These are phyloP conservation scores for Myotis brandtii DNA, from an alignment of 2,113 vertebrate species.

Conservation along the genomic window DNA sequence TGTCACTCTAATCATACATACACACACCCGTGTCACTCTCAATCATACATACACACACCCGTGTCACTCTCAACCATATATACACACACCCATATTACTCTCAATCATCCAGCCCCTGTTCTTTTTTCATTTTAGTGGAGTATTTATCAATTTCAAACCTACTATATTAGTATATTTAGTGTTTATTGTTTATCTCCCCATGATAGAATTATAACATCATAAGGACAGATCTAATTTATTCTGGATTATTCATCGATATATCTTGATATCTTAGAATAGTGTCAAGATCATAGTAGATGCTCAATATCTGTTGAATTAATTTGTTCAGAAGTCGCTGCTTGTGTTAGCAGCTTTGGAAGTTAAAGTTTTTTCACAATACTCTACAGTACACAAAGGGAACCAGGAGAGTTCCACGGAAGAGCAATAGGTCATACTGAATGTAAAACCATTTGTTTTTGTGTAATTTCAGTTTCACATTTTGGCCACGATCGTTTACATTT, in stretches of 20 bases:
- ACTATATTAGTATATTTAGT: not conserved
- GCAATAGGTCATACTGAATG: no score
- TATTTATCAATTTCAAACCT: not conserved
- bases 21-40: no score
- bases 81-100: not conserved
- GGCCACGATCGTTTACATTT: conserved; percentile 15
- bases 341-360: no score
- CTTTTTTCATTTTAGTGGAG: not conserved
- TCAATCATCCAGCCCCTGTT: not conserved
- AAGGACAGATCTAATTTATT: not conserved
- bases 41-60: no score
- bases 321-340: no score
- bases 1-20: no score
- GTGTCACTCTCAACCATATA: no score
- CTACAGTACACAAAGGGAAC: no score
- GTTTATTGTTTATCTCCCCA: not conserved
- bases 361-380: no score
- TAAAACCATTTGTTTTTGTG: not conserved
- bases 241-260: not conserved
- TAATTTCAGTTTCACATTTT: conserved; percentile 58
- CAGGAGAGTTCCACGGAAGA: no score
- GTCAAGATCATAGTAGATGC: not conserved
- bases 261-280: not conserved
- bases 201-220: not conserved
- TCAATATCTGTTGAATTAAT: not conserved